Conservation (phyloP, 2,113 vertebrate species). For the Serinus canaria region DNA sequence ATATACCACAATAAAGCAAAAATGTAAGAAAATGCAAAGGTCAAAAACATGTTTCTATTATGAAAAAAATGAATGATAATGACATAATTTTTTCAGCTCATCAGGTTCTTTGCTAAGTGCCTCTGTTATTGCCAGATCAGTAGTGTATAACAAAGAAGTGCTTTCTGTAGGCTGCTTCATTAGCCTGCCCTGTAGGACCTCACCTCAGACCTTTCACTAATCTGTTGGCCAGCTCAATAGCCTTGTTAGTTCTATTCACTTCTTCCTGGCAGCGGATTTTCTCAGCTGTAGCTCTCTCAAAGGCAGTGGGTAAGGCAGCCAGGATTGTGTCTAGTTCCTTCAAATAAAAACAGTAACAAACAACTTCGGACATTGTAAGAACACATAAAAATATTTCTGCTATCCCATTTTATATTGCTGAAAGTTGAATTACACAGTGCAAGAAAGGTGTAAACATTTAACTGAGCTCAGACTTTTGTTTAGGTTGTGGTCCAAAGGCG, state of each 20-base stretch:
- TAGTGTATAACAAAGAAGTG: conserved; percentile 83
- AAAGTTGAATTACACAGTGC: conserved; percentile 57
- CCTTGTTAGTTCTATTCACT: conserved; percentile 94
- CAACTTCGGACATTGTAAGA: conserved; percentile 68
- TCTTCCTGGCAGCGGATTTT: conserved; percentile 90
- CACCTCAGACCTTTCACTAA: conserved; percentile 96
- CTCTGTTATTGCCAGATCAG: conserved; percentile 84
- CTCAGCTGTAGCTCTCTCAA: conserved; percentile 88
- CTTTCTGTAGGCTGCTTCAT: conserved; percentile 82
- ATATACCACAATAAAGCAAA: conserved; percentile 64
- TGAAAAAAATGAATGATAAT: conserved; percentile 85
- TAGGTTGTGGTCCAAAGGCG: conserved; percentile 13
- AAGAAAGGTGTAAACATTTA: conserved; percentile 37
- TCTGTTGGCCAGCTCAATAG: conserved; percentile 93
- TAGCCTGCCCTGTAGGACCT: conserved; percentile 82
- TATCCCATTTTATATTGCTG: conserved; percentile 64
- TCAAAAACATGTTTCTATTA: conserved; percentile 84
- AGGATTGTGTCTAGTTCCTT: conserved; percentile 88
- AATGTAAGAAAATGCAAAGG: conserved; percentile 82
- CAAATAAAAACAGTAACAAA: conserved; percentile 74
- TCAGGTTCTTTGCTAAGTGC: conserved; percentile 86
- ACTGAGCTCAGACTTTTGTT: neutral
- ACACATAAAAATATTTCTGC: conserved; percentile 52
- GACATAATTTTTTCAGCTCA: conserved; percentile 87
- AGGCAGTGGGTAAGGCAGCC: conserved; percentile 82